Evolutionary conservation across 2,797 vertebrate species (phyloP).

Genomic region (Scyliorhinus canicula): DNA sequence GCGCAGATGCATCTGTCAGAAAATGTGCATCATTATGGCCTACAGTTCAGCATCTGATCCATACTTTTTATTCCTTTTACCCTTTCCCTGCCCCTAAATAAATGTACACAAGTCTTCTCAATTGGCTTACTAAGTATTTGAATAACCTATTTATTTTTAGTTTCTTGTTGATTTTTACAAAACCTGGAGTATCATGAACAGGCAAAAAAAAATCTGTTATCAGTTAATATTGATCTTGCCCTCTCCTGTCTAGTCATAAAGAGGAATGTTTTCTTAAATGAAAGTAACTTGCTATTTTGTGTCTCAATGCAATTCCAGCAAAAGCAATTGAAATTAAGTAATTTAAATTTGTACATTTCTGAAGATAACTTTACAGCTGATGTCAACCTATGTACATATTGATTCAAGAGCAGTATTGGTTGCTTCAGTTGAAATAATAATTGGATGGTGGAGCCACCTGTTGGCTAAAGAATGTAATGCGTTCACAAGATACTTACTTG

Average conservation of each 20-base stretch:
- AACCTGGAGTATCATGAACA: background rate
- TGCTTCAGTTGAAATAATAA: constrained; percentile 8
- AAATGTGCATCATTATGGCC: background rate
- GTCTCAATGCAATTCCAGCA: background rate
- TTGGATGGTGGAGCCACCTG: constrained; percentile 13
- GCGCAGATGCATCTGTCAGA: background rate
- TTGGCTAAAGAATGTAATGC: background rate
- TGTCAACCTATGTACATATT: background rate
- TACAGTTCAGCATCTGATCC: background rate
- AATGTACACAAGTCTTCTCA: background rate
- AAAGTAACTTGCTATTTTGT: background rate
- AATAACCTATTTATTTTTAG: background rate
- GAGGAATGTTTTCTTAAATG: background rate
- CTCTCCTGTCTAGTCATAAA: background rate
- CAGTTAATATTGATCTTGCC: background rate
- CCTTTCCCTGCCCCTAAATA: background rate
- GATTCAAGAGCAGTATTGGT: background rate
- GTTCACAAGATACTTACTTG: background rate
- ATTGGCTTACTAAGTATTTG: background rate
- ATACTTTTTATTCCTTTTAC: background rate
- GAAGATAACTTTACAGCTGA: background rate
- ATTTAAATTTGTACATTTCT: background rate
- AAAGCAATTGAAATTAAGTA: background rate
- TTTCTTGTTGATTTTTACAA: background rate
- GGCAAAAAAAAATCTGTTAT: background rate